Conservation (phyloP, 2,113 vertebrate species). For the Aldabrachelys gigantea region DNA sequence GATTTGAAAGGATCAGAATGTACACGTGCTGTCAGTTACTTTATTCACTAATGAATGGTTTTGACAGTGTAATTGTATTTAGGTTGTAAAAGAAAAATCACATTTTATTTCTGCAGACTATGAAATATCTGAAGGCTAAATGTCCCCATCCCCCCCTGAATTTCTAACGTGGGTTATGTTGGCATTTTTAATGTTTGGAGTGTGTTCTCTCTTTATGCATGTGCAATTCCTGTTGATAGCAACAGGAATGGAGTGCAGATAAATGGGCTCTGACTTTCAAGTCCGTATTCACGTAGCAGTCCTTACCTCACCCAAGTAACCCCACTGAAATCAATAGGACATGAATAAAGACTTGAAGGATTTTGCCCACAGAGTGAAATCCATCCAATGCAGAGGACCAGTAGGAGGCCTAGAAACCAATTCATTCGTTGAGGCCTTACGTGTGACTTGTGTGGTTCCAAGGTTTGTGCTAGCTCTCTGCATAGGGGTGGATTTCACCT, state of each 20-base stretch:
- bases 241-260: accelerated
- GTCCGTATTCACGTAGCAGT: neutral
- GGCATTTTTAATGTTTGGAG: neutral
- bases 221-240: neutral
- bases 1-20: constrained; percentile 10
- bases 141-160: neutral
- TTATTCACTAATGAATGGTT: constrained; percentile 1
- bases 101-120: constrained; percentile 9
- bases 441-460: neutral
- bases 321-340: neutral
- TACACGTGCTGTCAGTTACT: neutral
- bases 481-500: neutral
- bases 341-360: neutral
- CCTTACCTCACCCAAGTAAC: neutral
- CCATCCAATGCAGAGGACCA: neutral
- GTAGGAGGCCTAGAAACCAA: neutral
- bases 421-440: neutral
- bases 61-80: constrained; percentile 16
- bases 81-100: constrained; percentile 14
- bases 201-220: accelerated
- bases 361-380: neutral
- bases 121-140: neutral
- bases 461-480: neutral
- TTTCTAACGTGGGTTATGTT: neutral
- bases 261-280: neutral